Percentiles rank a stretch among this genome's conserved stretches.
phyloP scores from a whole-genome alignment of 2,888 invertebrate species.

The Cheilosia scutellata region DNA sequence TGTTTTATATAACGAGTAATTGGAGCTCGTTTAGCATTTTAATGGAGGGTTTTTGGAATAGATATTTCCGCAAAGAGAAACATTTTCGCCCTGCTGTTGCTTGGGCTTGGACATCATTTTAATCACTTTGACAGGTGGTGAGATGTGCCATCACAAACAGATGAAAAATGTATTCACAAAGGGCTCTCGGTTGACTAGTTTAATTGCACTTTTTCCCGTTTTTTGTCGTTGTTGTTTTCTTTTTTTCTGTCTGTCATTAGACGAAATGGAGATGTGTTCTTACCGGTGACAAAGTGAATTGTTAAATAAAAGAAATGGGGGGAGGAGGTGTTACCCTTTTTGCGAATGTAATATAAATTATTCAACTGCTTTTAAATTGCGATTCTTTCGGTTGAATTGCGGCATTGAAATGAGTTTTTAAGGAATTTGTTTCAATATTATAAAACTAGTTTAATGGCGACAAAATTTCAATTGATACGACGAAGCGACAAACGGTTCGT shows the following conservation, averaged over 20 bases:
- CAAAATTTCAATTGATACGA: no score
- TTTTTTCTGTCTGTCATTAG: slow-evolving; percentile 21
- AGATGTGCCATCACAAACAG: slow-evolving; percentile 47
- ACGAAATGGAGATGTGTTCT: slow-evolving; percentile 13
- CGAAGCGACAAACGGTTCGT: no score
- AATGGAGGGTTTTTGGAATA: slow-evolving; percentile 66
- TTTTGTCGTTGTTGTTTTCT: background rate
- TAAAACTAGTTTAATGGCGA: no score
- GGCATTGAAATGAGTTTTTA: no score
- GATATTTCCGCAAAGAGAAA: slow-evolving; percentile 43
- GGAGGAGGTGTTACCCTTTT: no score
- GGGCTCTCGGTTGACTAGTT: slow-evolving; percentile 25
- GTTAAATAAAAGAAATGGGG: background rate
- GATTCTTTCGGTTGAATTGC: background rate
- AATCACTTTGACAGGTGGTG: slow-evolving; percentile 71
- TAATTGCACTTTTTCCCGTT: slow-evolving; percentile 39
- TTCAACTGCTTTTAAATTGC: background rate
- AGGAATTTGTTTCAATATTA: no score
- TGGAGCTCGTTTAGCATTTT: slow-evolving; percentile 74
- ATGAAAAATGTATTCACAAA: slow-evolving; percentile 53
- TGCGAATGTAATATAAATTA: no score
- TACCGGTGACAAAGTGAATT: slow-evolving; percentile 15
- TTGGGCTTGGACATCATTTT: slow-evolving; percentile 64
- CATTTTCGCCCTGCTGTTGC: slow-evolving; percentile 56
- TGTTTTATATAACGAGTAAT: slow-evolving; percentile 68